These are phyloP conservation scores for Lerista edwardsae DNA, from an alignment of 2,797 vertebrate species.

Conservation along the genomic window DNA sequence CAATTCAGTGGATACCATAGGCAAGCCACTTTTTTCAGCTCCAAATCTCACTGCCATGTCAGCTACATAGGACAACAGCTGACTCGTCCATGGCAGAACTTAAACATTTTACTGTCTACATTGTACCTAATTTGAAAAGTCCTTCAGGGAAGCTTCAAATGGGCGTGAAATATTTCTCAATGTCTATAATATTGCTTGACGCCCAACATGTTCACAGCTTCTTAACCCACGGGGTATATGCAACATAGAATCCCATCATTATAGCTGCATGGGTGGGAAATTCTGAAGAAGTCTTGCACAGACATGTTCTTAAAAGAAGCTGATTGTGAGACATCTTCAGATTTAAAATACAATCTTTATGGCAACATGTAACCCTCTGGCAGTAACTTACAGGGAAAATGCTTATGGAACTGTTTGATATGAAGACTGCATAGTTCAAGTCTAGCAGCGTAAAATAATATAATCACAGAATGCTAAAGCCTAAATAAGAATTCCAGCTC, in stretches of 20 bases:
- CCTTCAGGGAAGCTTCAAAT: background rate
- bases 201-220: background rate
- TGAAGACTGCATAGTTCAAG: background rate
- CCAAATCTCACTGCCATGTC: background rate
- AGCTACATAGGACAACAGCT: background rate
- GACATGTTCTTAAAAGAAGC: constrained; percentile 7
- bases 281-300: constrained; percentile 13
- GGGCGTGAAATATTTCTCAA: constrained; percentile 3
- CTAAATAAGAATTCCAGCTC: background rate
- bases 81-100: background rate
- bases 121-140: background rate
- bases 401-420: constrained; percentile 5
- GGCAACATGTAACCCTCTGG: constrained; percentile 8
- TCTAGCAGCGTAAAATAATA: background rate
- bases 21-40: background rate
- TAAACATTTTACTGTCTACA: background rate
- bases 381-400: constrained; percentile 21
- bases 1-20: background rate
- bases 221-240: constrained; percentile 4
- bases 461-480: background rate
- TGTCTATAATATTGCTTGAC: background rate
- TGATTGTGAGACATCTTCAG: constrained; percentile 11
- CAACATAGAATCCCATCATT: constrained; percentile 7
- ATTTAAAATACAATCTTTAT: constrained; percentile 8
- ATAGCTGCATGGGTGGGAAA: background rate